phyloP scores from a whole-genome alignment of 2,888 invertebrate species.

The Cheilosia pagana region DNA sequence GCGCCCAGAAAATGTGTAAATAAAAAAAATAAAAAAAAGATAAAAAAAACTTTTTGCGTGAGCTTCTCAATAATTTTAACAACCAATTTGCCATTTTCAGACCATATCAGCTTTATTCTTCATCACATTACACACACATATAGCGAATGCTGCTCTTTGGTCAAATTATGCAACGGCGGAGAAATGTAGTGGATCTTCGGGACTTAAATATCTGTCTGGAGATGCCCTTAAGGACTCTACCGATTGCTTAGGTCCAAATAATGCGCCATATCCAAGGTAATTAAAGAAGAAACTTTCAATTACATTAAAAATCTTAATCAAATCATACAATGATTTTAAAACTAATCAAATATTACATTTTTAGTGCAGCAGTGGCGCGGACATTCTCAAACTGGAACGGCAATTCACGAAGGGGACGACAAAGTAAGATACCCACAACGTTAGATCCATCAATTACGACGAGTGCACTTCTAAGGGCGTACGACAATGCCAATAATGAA shows the following conservation, averaged over 20 bases:
- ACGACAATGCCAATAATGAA: constrained; percentile 86
- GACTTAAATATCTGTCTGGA: constrained; percentile 93
- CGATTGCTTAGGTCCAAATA: constrained; percentile 93
- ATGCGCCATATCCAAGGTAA: constrained; percentile 93
- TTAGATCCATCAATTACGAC: constrained; percentile 91
- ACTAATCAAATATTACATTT: constrained; percentile 80
- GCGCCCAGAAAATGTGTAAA: too few species aligned
- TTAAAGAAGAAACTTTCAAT: constrained; percentile 71
- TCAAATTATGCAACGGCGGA: constrained; percentile 79
- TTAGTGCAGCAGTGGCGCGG: constrained; percentile 90
- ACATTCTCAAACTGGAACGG: constrained; percentile 89
- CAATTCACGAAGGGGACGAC: constrained; percentile 88
- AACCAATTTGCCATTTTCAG: constrained; percentile 72
- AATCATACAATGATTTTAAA: constrained; percentile 8
- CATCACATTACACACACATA: constrained; percentile 78
- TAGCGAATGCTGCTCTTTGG: constrained; percentile 81
- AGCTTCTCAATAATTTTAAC: not conserved
- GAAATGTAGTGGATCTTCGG: constrained; percentile 86
- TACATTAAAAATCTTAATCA: not conserved
- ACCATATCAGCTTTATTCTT: constrained; percentile 81
- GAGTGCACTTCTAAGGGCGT: constrained; percentile 87
- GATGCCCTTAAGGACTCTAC: constrained; percentile 91
- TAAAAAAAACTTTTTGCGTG: too few species aligned
- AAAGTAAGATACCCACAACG: constrained; percentile 85
- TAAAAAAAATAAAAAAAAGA: too few species aligned